Base-by-base conservation (phyloP, 2,888 invertebrate genomes). In the Desoria tigrina region DNA sequence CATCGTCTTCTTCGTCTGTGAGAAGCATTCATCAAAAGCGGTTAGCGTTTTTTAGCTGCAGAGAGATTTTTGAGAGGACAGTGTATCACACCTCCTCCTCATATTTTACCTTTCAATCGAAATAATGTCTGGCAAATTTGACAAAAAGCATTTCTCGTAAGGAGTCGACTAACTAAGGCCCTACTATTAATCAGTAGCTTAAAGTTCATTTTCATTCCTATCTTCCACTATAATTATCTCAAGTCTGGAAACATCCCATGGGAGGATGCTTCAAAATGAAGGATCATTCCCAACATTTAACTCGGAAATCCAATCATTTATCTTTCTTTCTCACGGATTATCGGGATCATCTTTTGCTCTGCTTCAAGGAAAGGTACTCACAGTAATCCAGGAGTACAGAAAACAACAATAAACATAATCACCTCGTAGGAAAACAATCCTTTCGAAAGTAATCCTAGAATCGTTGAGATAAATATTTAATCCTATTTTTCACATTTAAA, bases 191-290 rank as follows among this genome's bases (percentile, higher is more conserved):
- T 57, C 57, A 57, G 57, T 57, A 57, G 57, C 57, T 26, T 39
- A 39, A 39, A 57, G 57, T 57, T 57, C 39, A 57, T 57, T 57
- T 57, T 57, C 57, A 57, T 57, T 57, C 57, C 57, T 39, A 24
- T 39, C 57, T 39, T 21, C 57, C 57, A 57, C 57, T 57, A 57
- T 57, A 57, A 57, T 57, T 57, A 57, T 57, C 57, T 37, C 26
- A 21, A 42, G 18, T 42, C 18, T 26, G 21, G 42, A 42, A 57
- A 39, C 57, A 57, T 18, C 39, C 42, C 57, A 57, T 42, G 57
- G 57, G 42, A 57, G 57, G 39, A 42, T 57, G 27, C 39, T 39
- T 42, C 57, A 42, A 57, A 24, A 57, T 14, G 55, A 55, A 26
- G 16, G 51, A 55, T 55, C 55, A 28, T 28, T 55, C 27, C 9